Evolutionary conservation across 2,113 vertebrate genomes (phyloP).

Genomic region (Oncorhynchus nerka): DNA sequence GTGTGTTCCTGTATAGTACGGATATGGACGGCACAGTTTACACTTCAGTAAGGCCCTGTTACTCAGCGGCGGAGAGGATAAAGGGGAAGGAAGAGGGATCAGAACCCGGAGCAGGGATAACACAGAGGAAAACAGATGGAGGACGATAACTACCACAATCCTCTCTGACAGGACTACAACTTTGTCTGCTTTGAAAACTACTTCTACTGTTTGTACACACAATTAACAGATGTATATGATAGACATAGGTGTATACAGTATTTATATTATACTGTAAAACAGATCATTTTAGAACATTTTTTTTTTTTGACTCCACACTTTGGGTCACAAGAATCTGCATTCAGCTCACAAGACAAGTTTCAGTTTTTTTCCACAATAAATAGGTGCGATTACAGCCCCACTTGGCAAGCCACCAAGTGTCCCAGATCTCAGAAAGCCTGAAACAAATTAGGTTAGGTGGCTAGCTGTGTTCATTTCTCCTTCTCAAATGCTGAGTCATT

Average conservation of each 20-base stretch:
- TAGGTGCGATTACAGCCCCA: slow-evolving; percentile 19
- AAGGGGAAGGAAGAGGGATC: slow-evolving; percentile 49
- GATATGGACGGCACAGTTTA: slow-evolving; percentile 8
- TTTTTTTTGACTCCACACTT: not conserved
- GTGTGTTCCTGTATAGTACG: not conserved
- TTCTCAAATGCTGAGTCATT: slow-evolving; percentile 49
- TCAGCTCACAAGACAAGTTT: not conserved
- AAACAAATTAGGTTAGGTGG: slow-evolving; percentile 32
- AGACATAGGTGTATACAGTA: too few relatives aligned
- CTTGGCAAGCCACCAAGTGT: not conserved
- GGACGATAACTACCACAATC: slow-evolving; percentile 7
- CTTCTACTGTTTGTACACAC: not conserved
- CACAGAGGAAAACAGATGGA: slow-evolving; percentile 43
- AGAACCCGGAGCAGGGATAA: slow-evolving; percentile 26
- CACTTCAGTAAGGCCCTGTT: slow-evolving; percentile 21
- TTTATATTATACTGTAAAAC: too few relatives aligned
- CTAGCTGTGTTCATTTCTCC: slow-evolving; percentile 9
- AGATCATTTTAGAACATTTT: too few relatives aligned
- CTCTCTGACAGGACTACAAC: slow-evolving; percentile 8
- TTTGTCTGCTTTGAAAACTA: not conserved
- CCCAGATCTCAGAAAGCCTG: not conserved
- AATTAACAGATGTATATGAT: too few relatives aligned
- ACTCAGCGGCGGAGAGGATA: slow-evolving; percentile 24
- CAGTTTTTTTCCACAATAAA: not conserved
- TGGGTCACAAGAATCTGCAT: not conserved